A percentile compares a stretch with the other conserved stretches of the same genome.
phyloP scores from a whole-genome alignment of 2,888 invertebrate species.

The Acrocera orbiculus region DNA sequence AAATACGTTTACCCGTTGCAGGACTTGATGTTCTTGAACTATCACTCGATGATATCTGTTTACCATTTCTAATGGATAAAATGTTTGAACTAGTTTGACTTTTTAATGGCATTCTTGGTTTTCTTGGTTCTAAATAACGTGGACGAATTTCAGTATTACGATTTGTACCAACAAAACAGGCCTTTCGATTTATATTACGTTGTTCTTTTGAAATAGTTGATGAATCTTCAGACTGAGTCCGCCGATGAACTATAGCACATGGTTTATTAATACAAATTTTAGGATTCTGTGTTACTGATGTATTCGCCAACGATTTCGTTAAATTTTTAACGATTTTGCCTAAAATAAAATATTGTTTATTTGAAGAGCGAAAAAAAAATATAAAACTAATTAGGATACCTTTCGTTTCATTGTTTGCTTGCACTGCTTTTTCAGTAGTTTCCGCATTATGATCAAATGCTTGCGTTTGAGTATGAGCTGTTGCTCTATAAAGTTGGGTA shows the following conservation, averaged over 20 bases:
- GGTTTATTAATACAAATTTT: constrained; percentile 13
- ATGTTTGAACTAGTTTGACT: constrained; percentile 27
- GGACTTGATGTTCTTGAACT: constrained; percentile 29
- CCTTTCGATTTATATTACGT: neutral
- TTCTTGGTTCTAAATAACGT: constrained; percentile 43
- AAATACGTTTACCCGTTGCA: constrained; percentile 19
- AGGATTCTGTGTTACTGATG: neutral
- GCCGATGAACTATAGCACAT: constrained; percentile 19
- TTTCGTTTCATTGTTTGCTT: constrained; percentile 23
- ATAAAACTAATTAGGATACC: constrained; percentile 12
- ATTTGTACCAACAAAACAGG: neutral
- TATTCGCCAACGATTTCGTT: constrained; percentile 22
- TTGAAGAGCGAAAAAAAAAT: neutral
- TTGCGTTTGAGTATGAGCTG: constrained; percentile 20
- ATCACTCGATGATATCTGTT: constrained; percentile 30
- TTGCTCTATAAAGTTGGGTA: constrained; percentile 26
- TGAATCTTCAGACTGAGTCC: constrained; percentile 29
- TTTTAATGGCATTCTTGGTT: constrained; percentile 15
- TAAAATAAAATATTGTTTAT: constrained; percentile 9
- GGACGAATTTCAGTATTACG: constrained; percentile 33
- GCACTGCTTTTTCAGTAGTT: constrained; percentile 24
- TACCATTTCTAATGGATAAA: constrained; percentile 18
- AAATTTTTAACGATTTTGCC: constrained; percentile 26
- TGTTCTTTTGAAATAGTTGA: constrained; percentile 4
- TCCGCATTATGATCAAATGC: constrained; percentile 17